These are phyloP conservation scores for Uria aalge DNA, from an alignment of 2,113 vertebrate species.

Conservation along the genomic window DNA sequence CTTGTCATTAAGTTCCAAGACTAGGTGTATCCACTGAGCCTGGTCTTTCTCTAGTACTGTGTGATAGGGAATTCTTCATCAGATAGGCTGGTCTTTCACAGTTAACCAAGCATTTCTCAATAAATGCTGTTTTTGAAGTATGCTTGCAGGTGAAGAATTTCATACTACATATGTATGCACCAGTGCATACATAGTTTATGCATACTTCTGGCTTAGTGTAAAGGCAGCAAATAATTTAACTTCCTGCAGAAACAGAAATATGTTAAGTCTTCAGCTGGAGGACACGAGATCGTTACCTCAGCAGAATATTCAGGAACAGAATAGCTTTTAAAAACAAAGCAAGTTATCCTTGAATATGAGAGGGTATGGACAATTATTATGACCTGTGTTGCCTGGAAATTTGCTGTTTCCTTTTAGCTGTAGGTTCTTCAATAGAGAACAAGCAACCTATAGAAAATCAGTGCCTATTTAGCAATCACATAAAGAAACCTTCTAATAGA, in stretches of 20 bases:
- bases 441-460: not conserved
- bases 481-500: not conserved
- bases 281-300: not conserved
- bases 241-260: not conserved
- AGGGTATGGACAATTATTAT: not conserved
- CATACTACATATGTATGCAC: not conserved
- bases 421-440: not conserved
- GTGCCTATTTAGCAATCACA: not conserved
- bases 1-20: not conserved
- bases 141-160: not conserved
- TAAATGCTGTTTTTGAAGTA: not conserved
- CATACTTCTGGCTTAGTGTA: not conserved
- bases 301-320: not conserved
- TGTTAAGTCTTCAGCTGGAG: not conserved
- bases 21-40: not conserved
- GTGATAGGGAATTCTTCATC: not conserved
- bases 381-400: not conserved
- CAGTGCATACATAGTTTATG: not conserved
- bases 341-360: not conserved
- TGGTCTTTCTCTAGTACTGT: not conserved
- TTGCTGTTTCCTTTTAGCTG: not conserved
- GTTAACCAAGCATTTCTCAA: not conserved
- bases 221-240: not conserved
- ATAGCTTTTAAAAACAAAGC: not conserved
- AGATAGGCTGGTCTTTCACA: not conserved